phyloP scores from a whole-genome alignment of 2,113 vertebrate species.

The Anhinga anhinga region DNA sequence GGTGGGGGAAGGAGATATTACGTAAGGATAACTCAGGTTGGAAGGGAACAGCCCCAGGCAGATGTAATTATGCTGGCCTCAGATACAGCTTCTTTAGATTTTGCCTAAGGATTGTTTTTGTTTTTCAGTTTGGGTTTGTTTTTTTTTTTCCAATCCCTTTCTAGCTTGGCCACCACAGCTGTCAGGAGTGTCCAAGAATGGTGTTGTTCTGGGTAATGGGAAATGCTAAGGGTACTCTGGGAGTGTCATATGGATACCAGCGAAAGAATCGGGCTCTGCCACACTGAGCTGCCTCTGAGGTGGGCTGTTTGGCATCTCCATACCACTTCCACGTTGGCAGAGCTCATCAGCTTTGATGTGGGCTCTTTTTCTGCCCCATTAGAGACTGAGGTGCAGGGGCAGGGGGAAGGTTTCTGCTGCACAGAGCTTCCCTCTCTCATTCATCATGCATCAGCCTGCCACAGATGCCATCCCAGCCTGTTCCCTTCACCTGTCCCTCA shows the following conservation, averaged over 20 bases:
- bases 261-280: not conserved
- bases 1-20: not conserved
- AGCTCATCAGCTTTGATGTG: not conserved
- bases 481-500: not conserved
- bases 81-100: not conserved
- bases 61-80: not conserved
- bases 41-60: not conserved
- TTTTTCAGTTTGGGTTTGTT: not conserved
- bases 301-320: not conserved
- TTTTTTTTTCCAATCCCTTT: not conserved
- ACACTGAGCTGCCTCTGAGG: not conserved
- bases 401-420: not conserved
- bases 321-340: not conserved
- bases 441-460: not conserved
- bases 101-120: not conserved
- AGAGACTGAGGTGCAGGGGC: not conserved
- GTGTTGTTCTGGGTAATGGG: not conserved
- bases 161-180: not conserved
- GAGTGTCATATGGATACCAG: not conserved
- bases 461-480: not conserved
- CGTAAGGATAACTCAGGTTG: fast-evolving
- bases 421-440: not conserved
- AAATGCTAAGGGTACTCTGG: not conserved
- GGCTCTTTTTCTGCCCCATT: not conserved
- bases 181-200: not conserved